phyloP scores from a whole-genome alignment of 2,797 vertebrate species.

The Naso thynnoides region DNA sequence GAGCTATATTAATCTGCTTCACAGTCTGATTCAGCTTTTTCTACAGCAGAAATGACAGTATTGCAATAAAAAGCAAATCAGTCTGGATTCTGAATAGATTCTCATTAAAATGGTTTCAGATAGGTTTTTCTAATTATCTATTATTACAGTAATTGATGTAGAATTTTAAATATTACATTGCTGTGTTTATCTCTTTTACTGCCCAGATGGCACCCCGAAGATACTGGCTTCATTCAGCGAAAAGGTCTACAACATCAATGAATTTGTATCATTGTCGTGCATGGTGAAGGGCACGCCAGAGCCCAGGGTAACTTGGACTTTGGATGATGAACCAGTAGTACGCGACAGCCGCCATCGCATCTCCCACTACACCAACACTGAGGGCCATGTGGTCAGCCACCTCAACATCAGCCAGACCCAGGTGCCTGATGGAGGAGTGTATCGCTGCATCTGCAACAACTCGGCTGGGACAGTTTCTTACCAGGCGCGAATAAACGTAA shows the following conservation, averaged over 20 bases:
- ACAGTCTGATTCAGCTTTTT: constrained; percentile 12
- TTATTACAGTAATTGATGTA: neutral
- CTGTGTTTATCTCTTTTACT: constrained; percentile 29
- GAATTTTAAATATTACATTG: neutral
- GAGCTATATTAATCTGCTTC: constrained; percentile 34
- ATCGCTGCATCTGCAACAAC: constrained; percentile 98
- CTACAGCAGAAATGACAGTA: neutral
- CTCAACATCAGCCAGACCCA: constrained; percentile 97
- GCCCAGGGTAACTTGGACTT: constrained; percentile 93
- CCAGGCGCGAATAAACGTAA: constrained; percentile 99
- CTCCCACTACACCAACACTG: constrained; percentile 91
- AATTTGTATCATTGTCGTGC: constrained; percentile 96
- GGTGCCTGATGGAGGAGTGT: constrained; percentile 96
- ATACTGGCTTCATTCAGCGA: constrained; percentile 97
- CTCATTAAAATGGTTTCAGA: neutral
- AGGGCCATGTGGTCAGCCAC: constrained; percentile 96
- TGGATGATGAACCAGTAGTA: constrained; percentile 94
- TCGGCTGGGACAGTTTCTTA: constrained; percentile 98
- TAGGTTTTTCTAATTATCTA: neutral
- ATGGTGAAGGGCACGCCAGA: constrained; percentile 96
- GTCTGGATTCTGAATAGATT: neutral
- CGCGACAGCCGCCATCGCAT: constrained; percentile 94
- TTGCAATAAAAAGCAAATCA: constrained; percentile 5
- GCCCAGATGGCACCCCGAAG: constrained; percentile 95
- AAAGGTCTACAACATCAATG: constrained; percentile 96